Percentiles rank a stretch among this genome's conserved stretches.
These are phyloP conservation scores for Aporrectodea caliginosa DNA, from an alignment of 1,140 invertebrate genomes.

Conservation along the genomic window DNA sequence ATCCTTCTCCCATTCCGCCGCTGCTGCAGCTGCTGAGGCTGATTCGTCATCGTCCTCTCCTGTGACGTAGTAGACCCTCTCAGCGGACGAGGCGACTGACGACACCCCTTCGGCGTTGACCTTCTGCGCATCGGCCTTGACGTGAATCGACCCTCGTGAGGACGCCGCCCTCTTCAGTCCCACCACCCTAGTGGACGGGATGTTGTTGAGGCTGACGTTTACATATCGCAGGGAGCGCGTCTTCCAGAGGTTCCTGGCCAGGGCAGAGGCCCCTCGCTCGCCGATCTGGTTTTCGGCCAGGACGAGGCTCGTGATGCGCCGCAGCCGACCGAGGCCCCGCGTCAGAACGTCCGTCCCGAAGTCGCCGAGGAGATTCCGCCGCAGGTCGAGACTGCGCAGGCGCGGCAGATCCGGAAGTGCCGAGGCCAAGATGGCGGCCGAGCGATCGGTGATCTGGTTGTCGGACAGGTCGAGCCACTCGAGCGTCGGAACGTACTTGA, in stretches of 20 bases:
- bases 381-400: slow-evolving; percentile 27
- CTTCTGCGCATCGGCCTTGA: not conserved
- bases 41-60: not conserved
- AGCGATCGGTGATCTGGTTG: slow-evolving; percentile 24
- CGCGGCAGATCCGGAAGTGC: slow-evolving; percentile 14
- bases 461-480: slow-evolving; percentile 32
- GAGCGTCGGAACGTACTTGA: slow-evolving; percentile 29
- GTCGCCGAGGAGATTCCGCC: slow-evolving; percentile 25
- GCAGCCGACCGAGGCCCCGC: not conserved
- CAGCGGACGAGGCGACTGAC: not conserved
- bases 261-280: not conserved
- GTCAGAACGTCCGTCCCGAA: slow-evolving; percentile 17
- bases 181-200: slow-evolving; percentile 7
- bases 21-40: not conserved
- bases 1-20: not conserved
- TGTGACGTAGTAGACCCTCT: not conserved
- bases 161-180: slow-evolving; percentile 14
- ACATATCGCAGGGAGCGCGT: slow-evolving; percentile 7
- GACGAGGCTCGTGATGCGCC: slow-evolving; percentile 6
- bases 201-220: slow-evolving; percentile 30
- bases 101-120: not conserved
- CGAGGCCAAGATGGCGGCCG: slow-evolving; percentile 13
- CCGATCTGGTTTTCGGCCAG: slow-evolving; percentile 28
- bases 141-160: not conserved
- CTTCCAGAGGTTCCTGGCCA: slow-evolving; percentile 9